Evolutionary conservation across 2,888 invertebrate species (phyloP).

Genomic region (Sylvicola cinctus): DNA sequence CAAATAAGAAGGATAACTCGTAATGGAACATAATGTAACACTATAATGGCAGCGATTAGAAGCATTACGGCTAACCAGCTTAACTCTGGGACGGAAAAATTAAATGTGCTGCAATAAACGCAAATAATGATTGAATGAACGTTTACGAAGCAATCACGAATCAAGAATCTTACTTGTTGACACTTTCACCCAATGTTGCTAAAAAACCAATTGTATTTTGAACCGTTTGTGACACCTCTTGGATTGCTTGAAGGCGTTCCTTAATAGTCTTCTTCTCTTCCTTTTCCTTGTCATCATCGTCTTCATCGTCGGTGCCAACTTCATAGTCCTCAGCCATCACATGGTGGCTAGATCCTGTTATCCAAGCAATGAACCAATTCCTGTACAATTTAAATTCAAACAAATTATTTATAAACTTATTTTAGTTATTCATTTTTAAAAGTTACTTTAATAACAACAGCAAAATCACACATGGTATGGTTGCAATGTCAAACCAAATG

Average conservation of each 20-base stretch:
- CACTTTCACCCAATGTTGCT: conserved; percentile 81
- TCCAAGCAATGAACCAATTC: conserved; percentile 23
- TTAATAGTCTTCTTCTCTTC: conserved; percentile 92
- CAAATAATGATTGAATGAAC: background rate
- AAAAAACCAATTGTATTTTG: conserved; percentile 90
- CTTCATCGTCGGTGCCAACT: conserved; percentile 58
- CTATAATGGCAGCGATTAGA: conserved; percentile 46
- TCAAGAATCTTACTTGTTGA: conserved; percentile 59
- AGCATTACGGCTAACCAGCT: conserved; percentile 78
- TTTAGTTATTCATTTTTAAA: too few species aligned
- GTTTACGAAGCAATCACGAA: background rate
- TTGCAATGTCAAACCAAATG: conserved; percentile 90
- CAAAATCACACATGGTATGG: conserved; percentile 69
- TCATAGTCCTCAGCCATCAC: conserved; percentile 44
- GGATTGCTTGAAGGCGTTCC: conserved; percentile 83
- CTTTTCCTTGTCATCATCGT: conserved; percentile 81
- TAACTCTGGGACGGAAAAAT: conserved; percentile 91
- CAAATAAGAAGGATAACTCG: conserved; percentile 77
- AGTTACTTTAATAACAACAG: conserved; percentile 51
- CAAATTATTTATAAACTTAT: too few species aligned
- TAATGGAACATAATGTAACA: conserved; percentile 76
- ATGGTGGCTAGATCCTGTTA: conserved; percentile 21
- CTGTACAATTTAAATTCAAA: conserved; percentile 11
- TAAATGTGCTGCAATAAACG: conserved; percentile 56
- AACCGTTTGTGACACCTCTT: conserved; percentile 91